Conservation (phyloP, 2,797 vertebrate species). For the Sebastes taczanowskii region DNA sequence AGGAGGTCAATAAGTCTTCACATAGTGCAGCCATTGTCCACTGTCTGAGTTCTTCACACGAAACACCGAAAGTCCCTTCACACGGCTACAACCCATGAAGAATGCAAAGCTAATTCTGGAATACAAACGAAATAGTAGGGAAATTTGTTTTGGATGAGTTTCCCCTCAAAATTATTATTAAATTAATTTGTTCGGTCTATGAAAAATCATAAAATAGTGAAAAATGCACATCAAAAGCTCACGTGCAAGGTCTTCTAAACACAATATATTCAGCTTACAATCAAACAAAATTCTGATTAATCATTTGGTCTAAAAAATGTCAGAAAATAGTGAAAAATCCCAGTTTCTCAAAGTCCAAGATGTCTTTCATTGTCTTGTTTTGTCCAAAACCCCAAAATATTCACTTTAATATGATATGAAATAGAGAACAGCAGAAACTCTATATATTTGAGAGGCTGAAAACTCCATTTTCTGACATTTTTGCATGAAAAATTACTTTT, state of each 20-base stretch:
- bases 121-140: not conserved
- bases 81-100: not conserved
- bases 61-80: not conserved
- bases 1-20: conserved; percentile 13
- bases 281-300: not conserved
- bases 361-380: too few species aligned
- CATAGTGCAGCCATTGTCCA: conserved; percentile 20
- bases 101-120: conserved; percentile 4
- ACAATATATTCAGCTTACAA: not conserved
- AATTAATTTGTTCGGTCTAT: not conserved
- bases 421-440: too few species aligned
- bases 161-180: not conserved
- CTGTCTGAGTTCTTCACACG: conserved; percentile 1
- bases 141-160: not conserved
- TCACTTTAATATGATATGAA: too few species aligned
- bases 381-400: too few species aligned
- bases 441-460: too few species aligned
- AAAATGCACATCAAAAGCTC: not conserved
- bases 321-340: too few species aligned
- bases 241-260: not conserved
- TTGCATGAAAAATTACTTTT: too few species aligned
- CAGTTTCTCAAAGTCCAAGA: too few species aligned
- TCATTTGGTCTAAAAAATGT: too few species aligned
- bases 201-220: not conserved
- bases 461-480: too few species aligned